These are phyloP conservation scores for Drosophila tripunctata DNA, from an alignment of 2,888 invertebrate genomes.

Conservation along the genomic window DNA sequence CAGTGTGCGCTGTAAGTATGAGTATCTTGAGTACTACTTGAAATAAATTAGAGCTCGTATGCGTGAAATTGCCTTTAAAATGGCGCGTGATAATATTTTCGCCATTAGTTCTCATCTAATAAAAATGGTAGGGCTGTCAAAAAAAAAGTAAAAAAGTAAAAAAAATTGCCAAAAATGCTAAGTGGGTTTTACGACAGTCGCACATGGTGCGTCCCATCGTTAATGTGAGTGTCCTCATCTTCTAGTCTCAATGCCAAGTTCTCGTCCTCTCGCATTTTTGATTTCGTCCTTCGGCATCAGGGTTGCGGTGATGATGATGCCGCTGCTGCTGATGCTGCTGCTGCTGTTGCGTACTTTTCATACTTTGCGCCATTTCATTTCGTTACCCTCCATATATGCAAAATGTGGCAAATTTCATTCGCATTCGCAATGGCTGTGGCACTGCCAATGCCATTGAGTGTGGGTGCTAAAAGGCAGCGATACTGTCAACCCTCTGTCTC, in stretches of 20 bases:
- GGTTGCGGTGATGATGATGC: conserved; percentile 23
- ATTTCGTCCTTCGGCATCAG: conserved; percentile 4
- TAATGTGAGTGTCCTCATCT: conserved; percentile 13
- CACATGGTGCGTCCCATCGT: conserved; percentile 63
- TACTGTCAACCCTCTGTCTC: conserved; percentile 58
- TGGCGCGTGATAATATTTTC: conserved; percentile 75
- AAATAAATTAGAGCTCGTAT: conserved; percentile 55
- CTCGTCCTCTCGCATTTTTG: neutral
- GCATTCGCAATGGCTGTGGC: conserved; percentile 62
- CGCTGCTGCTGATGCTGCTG: conserved; percentile 10
- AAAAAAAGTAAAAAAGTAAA: too few species aligned
- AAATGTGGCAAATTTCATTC: conserved; percentile 70
- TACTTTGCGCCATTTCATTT: conserved; percentile 16
- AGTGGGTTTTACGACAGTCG: conserved; percentile 68
- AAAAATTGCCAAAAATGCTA: conserved; percentile 47
- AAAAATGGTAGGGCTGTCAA: conserved; percentile 17
- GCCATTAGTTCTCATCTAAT: conserved; percentile 71
- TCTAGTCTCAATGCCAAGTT: neutral
- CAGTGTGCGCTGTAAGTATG: conserved; percentile 92
- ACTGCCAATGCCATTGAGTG: conserved; percentile 54
- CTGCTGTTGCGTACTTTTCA: conserved; percentile 27
- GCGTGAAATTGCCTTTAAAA: conserved; percentile 78
- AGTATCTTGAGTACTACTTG: conserved; percentile 25
- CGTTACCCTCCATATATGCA: conserved; percentile 50
- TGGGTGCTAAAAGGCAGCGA: conserved; percentile 23